Evolutionary conservation across 2,113 vertebrate genomes (phyloP).

Genomic region (Calyptommatus sinebrachiatus): DNA sequence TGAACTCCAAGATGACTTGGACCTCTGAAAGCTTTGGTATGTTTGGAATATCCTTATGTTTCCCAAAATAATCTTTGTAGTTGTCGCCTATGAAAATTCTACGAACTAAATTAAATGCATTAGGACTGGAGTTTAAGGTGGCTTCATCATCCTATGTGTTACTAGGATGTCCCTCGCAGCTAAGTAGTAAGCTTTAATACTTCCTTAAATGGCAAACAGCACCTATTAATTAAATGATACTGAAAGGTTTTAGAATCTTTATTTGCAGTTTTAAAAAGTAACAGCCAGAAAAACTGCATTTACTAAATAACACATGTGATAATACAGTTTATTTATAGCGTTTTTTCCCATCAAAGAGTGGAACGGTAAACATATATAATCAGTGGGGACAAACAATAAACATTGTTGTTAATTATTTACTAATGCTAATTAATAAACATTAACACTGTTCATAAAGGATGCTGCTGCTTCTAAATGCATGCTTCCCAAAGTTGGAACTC

Average conservation of each 20-base stretch:
- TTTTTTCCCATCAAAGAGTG: too few species aligned
- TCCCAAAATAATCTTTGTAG: background rate
- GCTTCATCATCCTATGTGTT: conserved; percentile 3
- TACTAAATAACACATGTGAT: too few species aligned
- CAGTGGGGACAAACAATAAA: too few species aligned
- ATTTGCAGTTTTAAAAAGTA: background rate
- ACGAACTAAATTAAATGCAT: background rate
- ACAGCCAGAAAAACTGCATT: too few species aligned
- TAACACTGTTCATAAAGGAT: background rate
- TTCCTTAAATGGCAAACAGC: background rate
- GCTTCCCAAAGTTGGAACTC: too few species aligned
- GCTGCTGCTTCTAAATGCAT: background rate
- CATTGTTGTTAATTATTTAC: too few species aligned
- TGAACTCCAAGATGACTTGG: background rate
- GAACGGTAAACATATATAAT: too few species aligned
- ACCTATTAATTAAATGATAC: background rate
- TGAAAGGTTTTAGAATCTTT: background rate
- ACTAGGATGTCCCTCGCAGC: background rate
- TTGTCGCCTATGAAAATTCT: background rate
- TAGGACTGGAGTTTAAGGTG: background rate
- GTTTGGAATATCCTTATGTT: background rate
- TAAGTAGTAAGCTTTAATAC: background rate
- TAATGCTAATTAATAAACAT: too few species aligned
- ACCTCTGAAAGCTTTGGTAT: background rate
- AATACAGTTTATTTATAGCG: too few species aligned